Base-by-base conservation (phyloP, 2,888 invertebrate species). In the Melangyna quadrimaculata region DNA sequence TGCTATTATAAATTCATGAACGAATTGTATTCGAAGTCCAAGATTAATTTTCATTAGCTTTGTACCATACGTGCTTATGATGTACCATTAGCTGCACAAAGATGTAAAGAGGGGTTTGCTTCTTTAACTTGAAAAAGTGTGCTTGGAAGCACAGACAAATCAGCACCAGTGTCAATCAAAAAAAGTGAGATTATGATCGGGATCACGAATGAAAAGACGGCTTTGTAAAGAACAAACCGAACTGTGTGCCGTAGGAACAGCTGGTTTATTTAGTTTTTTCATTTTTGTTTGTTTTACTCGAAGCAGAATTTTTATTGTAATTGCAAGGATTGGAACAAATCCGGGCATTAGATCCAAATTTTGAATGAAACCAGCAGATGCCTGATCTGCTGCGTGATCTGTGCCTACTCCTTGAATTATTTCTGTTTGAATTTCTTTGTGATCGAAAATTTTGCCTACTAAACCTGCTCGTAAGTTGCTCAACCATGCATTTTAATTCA, bases 11-110 rank as follows among this genome's bases (percentile, higher is more conserved):
- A 57, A 57, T 24, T 40, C 59, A 24, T 59, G 48, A 35, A 55
- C 45, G 51, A 70, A 74, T 63, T 59, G 32, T 32, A 65, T 59
- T 29, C 63, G 73, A 17, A 73, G 35, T 17, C 59, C 59, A 17
- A 73, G 45, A 48, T 61, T 19, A 27, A 73, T 14, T n/a, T 59
- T 35, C 45, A 65, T 27, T 24, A 51, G 17, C 12, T 63, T 74
- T 74, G 19, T 29, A 45, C 74, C 63, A 45, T 29, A 74, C 27
- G 74, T 63, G 19, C n/a, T 67, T 9, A 75, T 75, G 35, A 27
- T n/a, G 67, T 29, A n/a, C 43, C 40, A 67, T 75, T 75, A 29
- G n/a, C n/a, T n/a, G n/a, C n/a, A n/a, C n/a, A n/a, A n/a, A n/a
- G n/a, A n/a, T n/a, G n/a, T n/a, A n/a, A n/a, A n/a, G n/a, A n/a